Evolutionary conservation across 2,888 invertebrate species (phyloP), one percentile per base, ranked within the genome.

Genomic region (Brenthis hecate): DNA sequence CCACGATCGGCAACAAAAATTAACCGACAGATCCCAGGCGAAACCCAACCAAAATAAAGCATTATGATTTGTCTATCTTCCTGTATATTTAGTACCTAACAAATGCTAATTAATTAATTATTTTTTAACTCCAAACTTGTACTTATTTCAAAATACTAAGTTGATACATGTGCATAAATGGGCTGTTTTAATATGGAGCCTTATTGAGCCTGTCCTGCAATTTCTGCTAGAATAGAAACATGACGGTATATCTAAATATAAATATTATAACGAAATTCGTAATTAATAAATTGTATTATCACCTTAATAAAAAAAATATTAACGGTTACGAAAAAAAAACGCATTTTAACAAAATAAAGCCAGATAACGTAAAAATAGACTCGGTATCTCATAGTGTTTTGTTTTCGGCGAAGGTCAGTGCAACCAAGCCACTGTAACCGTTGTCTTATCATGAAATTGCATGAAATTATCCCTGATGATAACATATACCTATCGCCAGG

Each of bases 381-480:
- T 6, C 36, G 19, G 56, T 61, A 66, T 66, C 61, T 16, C 23
- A 61, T 56, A 50, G 61, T 73, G 68, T 70, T 73, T 60, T 72
- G 69, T 71, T 73, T 69, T 68, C 61, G 56, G 56, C 63, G 79
- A 83, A 85, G 84, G 82, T 80, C 79, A 76, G 79, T 81, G 75
- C 81, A 82, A 75, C 79, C 78, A 82, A 84, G 82, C 82, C 73
- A 81, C 81, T 76, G 77, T 77, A 74, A 74, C 74, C 68, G 73
- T 72, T 76, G 76, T 78, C 78, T 82, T 85, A 86, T 83, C 84
- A 79, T 73, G 72, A 81, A 81, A 83, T 82, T 84, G 82, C 81
- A 81, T 78, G 78, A 81, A 81, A 80, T 80, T 80, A 78, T 82
- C 80, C 72, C 77, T 83, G 69, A 65, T 82, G 89, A 87, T 89